Conservation (phyloP, 1,140 invertebrate genomes). For the Drosophila mayri region DNA sequence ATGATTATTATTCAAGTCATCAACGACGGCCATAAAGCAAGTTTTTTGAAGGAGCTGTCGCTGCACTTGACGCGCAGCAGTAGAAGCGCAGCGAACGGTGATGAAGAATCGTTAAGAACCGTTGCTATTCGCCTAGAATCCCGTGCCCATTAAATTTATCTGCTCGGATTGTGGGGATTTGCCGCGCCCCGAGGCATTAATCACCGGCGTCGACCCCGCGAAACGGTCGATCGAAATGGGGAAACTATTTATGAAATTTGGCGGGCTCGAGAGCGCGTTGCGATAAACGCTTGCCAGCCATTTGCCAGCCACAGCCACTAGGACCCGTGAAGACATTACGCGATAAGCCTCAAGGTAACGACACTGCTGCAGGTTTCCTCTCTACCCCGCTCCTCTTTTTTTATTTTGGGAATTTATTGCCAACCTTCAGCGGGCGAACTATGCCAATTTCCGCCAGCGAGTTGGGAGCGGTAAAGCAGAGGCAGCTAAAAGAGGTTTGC, state of each 20-base stretch:
- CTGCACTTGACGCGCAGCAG: conserved; percentile 58
- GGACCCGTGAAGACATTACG: conserved; percentile 61
- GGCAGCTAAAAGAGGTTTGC: conserved; percentile 51
- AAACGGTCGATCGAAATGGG: conserved; percentile 21
- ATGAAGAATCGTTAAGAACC: conserved; percentile 40
- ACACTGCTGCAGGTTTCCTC: conserved; percentile 47
- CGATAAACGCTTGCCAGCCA: conserved; percentile 69
- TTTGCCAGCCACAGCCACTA: conserved; percentile 47
- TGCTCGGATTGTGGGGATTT: conserved; percentile 58
- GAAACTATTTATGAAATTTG: conserved; percentile 70
- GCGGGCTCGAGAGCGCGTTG: conserved; percentile 35
- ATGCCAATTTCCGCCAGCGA: conserved; percentile 57
- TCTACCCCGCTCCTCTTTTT: background rate
- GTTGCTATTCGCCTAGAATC: conserved; percentile 25
- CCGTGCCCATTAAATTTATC: conserved; percentile 73
- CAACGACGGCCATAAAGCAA: conserved; percentile 77
- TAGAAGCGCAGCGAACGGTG: conserved; percentile 24
- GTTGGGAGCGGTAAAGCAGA: conserved; percentile 10
- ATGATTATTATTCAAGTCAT: conserved; percentile 83
- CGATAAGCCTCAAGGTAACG: conserved; percentile 73
- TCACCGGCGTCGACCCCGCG: conserved; percentile 16
- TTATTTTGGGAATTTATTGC: conserved; percentile 71
- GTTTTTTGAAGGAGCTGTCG: conserved; percentile 67
- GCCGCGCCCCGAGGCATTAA: conserved; percentile 40
- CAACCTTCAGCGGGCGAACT: conserved; percentile 66